A percentile compares a stretch with the other conserved stretches of the same genome.
Evolutionary conservation across 1,140 invertebrate genomes (phyloP).

Genomic region (Drosophila azteca): DNA sequence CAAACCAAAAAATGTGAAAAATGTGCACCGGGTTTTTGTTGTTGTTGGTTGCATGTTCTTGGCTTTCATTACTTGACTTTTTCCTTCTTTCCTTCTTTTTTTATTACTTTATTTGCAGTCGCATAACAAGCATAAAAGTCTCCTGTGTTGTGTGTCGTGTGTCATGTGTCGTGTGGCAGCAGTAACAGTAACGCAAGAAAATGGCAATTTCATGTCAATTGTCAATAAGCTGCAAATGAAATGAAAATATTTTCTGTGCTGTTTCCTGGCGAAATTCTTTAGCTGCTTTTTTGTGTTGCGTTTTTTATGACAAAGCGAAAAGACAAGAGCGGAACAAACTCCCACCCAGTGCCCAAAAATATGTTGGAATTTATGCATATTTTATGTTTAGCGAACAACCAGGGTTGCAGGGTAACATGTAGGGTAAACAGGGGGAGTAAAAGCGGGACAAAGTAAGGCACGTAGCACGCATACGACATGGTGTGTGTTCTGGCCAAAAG

Average conservation of each 20-base stretch:
- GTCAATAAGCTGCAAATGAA: conserved; percentile 83
- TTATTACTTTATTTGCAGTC: conserved; percentile 79
- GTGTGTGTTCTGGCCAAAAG: conserved; percentile 22
- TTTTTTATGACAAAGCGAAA: conserved; percentile 56
- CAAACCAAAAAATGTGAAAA: conserved; percentile 14
- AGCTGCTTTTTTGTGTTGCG: conserved; percentile 11
- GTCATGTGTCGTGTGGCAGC: conserved; percentile 38
- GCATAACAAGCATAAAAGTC: conserved; percentile 56
- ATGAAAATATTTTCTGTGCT: conserved; percentile 80
- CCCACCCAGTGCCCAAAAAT: conserved; percentile 35
- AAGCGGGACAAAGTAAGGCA: conserved; percentile 36
- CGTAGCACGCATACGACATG: conserved; percentile 78
- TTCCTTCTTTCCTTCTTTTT: conserved; percentile 60
- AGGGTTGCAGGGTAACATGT: conserved; percentile 23
- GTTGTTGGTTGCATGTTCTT: conserved; percentile 52
- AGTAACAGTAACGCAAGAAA: conserved; percentile 37
- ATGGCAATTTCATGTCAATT: conserved; percentile 80
- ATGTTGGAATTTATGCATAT: conserved; percentile 79
- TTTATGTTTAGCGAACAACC: conserved; percentile 68
- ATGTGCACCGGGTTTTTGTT: conserved; percentile 31
- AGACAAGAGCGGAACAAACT: conserved; percentile 29
- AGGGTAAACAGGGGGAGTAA: not conserved
- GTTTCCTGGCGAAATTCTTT: conserved; percentile 32
- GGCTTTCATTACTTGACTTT: conserved; percentile 45
- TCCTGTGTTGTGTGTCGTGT: no score